Conservation (phyloP, 1,140 invertebrate genomes). For the Cotesia chilonis region DNA sequence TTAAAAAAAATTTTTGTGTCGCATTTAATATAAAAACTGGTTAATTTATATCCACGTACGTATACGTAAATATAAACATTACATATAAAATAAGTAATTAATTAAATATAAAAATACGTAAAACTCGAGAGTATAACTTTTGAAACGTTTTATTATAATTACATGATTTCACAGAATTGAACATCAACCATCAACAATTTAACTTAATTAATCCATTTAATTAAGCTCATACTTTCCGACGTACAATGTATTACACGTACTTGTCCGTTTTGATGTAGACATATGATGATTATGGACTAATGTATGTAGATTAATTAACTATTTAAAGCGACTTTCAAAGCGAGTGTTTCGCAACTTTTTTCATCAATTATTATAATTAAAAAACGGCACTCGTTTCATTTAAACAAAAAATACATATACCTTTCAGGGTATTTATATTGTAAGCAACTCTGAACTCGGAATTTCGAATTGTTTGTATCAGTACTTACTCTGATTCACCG, state of each 20-base stretch:
- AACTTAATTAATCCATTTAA: conserved; percentile 56
- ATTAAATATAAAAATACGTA: background rate
- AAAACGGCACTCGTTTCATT: too few relatives aligned
- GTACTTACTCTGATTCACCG: too few relatives aligned
- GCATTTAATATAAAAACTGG: background rate
- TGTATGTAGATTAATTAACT: too few relatives aligned
- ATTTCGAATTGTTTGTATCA: too few relatives aligned
- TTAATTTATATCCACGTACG: conserved; percentile 16
- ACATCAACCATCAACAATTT: conserved; percentile 39
- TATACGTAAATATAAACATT: background rate
- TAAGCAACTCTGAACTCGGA: too few relatives aligned
- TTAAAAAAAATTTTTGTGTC: conserved; percentile 11
- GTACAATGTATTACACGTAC: conserved; percentile 6
- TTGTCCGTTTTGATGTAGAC: conserved; percentile 23
- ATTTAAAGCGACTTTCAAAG: too few relatives aligned
- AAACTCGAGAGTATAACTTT: conserved; percentile 11
- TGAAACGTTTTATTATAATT: conserved; percentile 38
- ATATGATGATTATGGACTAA: conserved; percentile 14
- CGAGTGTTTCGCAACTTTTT: too few relatives aligned
- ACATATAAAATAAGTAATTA: too few relatives aligned
- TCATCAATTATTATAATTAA: too few relatives aligned
- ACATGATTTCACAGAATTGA: conserved; percentile 39
- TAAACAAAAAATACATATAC: too few relatives aligned
- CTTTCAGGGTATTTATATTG: too few relatives aligned
- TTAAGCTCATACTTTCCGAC: conserved; percentile 46